Evolutionary conservation across 2,797 vertebrate species (phyloP), one percentile per base, ranked within the genome.

Genomic region (Takifugu rubripes): DNA sequence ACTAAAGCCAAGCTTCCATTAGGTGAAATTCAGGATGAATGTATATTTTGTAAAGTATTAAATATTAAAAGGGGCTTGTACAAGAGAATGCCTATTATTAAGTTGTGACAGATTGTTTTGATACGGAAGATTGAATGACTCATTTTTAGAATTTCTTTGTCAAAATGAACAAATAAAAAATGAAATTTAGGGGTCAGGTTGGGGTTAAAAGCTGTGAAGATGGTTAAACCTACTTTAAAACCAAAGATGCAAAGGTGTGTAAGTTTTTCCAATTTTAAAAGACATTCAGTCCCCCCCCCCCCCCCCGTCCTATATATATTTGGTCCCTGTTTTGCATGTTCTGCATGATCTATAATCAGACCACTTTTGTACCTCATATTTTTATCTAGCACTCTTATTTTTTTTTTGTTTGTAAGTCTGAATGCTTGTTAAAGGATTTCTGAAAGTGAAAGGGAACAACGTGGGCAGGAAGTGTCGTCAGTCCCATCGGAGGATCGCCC

Each of bases 11-110:
- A 92, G 92, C 93, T 93, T 92, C 90, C 89, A 85, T 92, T 93
- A 93, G 93, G 89, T 86, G 89, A 93, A 92, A 93, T 91, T 91
- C 92, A 93, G 92, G 92, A 93, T 94, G 94, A 97, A 97, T 97
- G 95, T 98, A 96, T 93, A 97, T 96, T 94, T 95, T 97, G 94
- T 96, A 94, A 91, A 94, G 91, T 94, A 92, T 96, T 93, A 89
- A 95, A 94, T 97, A 95, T 94, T 93, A 93, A 91, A 91, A 90
- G 92, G 91, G 91, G 89, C 89, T 92, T 96, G 93, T 95, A 93
- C 91, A 93, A 92, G 90, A 92, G 91, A 92, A 89, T 85, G 83
- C 85, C 93, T 93, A 90, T 91, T 92, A 90, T 92, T 92, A 89
- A 93, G 91, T 93, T 93, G 92, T 90, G 90, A 91, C 88, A 92